Evolutionary conservation across 2,888 invertebrate genomes (phyloP), one percentile per base, ranked within the genome.

Genomic region (Tetramorium bicarinatum): DNA sequence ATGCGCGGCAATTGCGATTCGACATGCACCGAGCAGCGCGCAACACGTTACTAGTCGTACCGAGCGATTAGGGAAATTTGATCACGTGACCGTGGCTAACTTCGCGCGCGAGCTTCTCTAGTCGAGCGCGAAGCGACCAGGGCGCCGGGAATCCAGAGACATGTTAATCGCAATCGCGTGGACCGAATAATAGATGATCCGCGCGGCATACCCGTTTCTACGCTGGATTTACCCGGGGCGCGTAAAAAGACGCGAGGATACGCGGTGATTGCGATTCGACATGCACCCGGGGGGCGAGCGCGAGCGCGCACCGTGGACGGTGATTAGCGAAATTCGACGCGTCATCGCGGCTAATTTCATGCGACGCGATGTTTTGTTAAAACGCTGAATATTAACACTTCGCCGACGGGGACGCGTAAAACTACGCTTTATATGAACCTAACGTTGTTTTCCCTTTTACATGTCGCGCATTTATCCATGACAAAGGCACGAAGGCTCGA

Each of bases 281-380:
- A 41, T 25, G 72, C 34, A 38, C 3, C n/a, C 15, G 64, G 41
- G 59, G 15, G 59, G 29, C 29, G 67, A 25, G 47, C 18, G n/a
- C 52, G n/a, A 7, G n/a, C 21, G n/a, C 11, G 7, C 15, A 38
- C 15, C 21, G n/a, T 18, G 15, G 25, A 4, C 8, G 59, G 25
- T 54, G 38, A 71, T 38, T 11, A 54, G 21, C 18, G 11, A 72
- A 56, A 41, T 71, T 72, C 54, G 38, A 67, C 66, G 11, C 47
- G 66, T 67, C 66, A 72, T 54, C 21, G 25, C 15, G n/a, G 34
- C 47, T 67, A 67, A 67, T 67, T 67, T 67, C 66, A 67, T 29
- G 29, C 66, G 18, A 47, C 25, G 15, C 21, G 29, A 2, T 47
- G 47, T 67, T 67, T 67, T 47, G 18, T 11, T 67, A 49, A 15